Evolutionary conservation across 2,888 invertebrate species (phyloP).

Genomic region (Sisyra nigra): DNA sequence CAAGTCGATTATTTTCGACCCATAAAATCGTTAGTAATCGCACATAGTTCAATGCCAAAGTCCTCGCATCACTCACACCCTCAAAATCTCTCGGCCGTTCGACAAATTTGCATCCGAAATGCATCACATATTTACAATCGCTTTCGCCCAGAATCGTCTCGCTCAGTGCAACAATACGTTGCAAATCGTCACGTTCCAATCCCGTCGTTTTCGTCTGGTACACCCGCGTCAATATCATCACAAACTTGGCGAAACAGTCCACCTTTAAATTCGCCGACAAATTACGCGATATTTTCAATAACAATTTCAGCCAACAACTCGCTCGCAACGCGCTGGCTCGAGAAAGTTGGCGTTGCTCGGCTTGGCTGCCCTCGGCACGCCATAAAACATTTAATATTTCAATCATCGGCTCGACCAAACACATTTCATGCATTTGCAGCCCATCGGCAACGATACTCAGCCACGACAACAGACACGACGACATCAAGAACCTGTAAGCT

Average conservation of each 20-base stretch:
- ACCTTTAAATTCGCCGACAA: conserved; percentile 2
- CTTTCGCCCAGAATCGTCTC: conserved; percentile 16
- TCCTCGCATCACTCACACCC: not conserved
- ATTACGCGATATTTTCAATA: conserved; percentile 4
- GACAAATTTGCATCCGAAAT: conserved; percentile 21
- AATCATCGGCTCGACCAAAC: conserved; percentile 7
- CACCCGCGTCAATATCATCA: not conserved
- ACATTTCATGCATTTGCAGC: conserved; percentile 14
- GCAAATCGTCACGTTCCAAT: conserved; percentile 8
- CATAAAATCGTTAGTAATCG: conserved; percentile 3
- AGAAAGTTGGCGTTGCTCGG: too few relatives aligned
- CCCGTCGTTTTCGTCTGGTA: not conserved
- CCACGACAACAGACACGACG: conserved; percentile 59
- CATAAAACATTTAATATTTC: too few relatives aligned
- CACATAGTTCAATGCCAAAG: not conserved
- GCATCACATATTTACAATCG: conserved; percentile 22
- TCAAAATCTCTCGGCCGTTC: not conserved
- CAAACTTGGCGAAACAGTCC: not conserved
- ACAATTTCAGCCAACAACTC: not conserved
- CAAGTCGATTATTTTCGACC: not conserved
- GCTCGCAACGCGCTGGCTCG: too few relatives aligned
- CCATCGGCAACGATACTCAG: conserved; percentile 27
- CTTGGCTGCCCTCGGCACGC: too few relatives aligned
- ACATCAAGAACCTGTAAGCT: conserved; percentile 45
- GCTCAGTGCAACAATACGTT: conserved; percentile 16